Percentiles rank a stretch among this genome's conserved stretches.
Conservation (phyloP, 1,140 invertebrate genomes). For the Macrobrachium nipponense region DNA sequence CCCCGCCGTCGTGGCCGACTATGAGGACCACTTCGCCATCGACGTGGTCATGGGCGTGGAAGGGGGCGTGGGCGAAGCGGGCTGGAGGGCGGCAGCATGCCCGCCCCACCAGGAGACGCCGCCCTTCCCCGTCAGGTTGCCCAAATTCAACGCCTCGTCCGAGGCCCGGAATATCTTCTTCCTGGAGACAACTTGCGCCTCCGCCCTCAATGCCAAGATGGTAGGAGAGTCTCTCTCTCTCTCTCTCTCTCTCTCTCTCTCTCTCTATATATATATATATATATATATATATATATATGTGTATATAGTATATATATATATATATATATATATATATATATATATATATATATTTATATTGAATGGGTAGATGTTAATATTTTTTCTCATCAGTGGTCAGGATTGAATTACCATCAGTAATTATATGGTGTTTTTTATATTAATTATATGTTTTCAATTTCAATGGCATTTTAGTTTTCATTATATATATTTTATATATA, state of each 20-base stretch:
- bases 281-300: too few relatives aligned
- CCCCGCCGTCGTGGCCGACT: constrained; percentile 24
- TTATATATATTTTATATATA: constrained; percentile 1
- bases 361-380: too few relatives aligned
- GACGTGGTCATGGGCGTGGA: constrained; percentile 27
- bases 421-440: not conserved
- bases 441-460: not conserved
- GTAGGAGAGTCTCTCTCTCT: not conserved
- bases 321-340: too few relatives aligned
- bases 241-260: too few relatives aligned
- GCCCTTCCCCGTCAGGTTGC: constrained; percentile 35
- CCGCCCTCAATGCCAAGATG: constrained; percentile 36
- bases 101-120: not conserved
- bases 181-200: constrained; percentile 26
- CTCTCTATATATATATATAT: too few relatives aligned
- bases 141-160: not conserved
- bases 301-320: too few relatives aligned
- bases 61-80: constrained; percentile 11
- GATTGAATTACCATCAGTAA: not conserved
- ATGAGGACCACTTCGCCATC: constrained; percentile 35
- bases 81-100: constrained; percentile 21
- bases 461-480: not conserved
- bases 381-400: too few relatives aligned
- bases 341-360: too few relatives aligned
- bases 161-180: constrained; percentile 17